Base-by-base conservation (phyloP, 2,888 invertebrate genomes). In the Cephus spinipes region DNA sequence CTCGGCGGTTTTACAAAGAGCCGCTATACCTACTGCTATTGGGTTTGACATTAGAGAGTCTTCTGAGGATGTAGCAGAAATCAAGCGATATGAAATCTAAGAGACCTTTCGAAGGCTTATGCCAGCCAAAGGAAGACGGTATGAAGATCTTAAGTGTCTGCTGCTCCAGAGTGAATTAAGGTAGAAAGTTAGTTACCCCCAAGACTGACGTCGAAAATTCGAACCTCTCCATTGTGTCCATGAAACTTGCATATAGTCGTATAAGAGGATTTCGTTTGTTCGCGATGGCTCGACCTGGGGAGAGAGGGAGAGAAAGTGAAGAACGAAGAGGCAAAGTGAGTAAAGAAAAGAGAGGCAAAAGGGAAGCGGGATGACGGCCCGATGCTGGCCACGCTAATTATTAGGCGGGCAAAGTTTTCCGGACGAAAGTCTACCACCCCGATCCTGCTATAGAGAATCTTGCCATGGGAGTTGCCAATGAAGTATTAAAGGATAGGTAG, bases 251-350 rank as follows among this genome's bases (percentile, higher is more conserved):
- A 68, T 75, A 77, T 75, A 74, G 71, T 75, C 77, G n/a, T 75
- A 55, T 55, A 77, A 77, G 77, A 74, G 74, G 77, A 77, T 77
- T 77, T 74, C 74, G 68, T 69, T 77, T 77, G 31, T 74, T 69
- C 74, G 69, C 34, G 33, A 77, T 77, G 75, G 74, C 74, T 75
- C 23, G 55, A 9, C 23, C 9, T 2, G 55, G 6, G 55, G 55
- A 23, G 23, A 55, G 23, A 23, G 2, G 23, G 9, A 23, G 55
- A 55, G 55, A 55, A 23, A 55, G 55, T 23, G 1, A 55, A 55
- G 23, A 23, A 23, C 23, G 23, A 55, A 9, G 23, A 55, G 23
- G 23, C 9, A 9, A 55, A 55, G 55, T 23, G 55, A 55, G 55
- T 6, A 23, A 55, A 23, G 55, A 55, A 55, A 55, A 23, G 55